These are phyloP conservation scores for Eulithis prunata DNA, from an alignment of 2,888 invertebrate species.

Conservation along the genomic window DNA sequence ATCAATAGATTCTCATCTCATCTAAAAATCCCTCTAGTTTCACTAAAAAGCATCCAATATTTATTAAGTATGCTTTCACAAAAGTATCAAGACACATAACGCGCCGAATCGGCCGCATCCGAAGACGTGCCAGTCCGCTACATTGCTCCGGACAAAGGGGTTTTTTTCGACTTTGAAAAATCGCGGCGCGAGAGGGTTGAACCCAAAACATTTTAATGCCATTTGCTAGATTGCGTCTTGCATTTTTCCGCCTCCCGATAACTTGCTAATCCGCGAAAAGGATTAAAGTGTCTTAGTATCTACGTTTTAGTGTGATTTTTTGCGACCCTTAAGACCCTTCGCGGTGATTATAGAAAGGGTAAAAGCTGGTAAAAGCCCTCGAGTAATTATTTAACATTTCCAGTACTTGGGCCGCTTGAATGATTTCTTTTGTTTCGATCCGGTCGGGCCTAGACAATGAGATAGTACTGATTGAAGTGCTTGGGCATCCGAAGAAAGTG, in stretches of 20 bases:
- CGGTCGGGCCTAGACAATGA: slow-evolving; percentile 31
- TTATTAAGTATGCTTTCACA: not conserved
- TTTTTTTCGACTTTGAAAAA: slow-evolving; percentile 83
- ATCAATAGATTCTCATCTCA: too few relatives aligned
- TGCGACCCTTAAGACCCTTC: slow-evolving; percentile 68
- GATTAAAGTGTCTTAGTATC: slow-evolving; percentile 75
- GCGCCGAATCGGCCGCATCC: slow-evolving; percentile 68
- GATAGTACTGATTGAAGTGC: slow-evolving; percentile 32
- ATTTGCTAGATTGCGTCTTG: slow-evolving; percentile 84
- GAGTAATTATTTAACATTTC: slow-evolving; percentile 79
- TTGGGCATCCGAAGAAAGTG: slow-evolving; percentile 9
- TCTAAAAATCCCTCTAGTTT: too few relatives aligned
- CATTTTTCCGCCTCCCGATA: slow-evolving; percentile 76
- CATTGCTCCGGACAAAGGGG: slow-evolving; percentile 77
- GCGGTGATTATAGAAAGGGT: slow-evolving; percentile 74
- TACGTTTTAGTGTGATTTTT: slow-evolving; percentile 82
- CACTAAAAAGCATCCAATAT: too few relatives aligned
- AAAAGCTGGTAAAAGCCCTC: slow-evolving; percentile 64
- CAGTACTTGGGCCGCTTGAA: slow-evolving; percentile 55
- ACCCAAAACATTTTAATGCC: slow-evolving; percentile 83
- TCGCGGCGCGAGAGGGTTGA: slow-evolving; percentile 80
- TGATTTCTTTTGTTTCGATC: slow-evolving; percentile 53
- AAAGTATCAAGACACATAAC: slow-evolving; percentile 66
- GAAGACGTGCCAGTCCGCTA: slow-evolving; percentile 82
- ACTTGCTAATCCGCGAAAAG: slow-evolving; percentile 80